These are phyloP conservation scores for Apogon talboti DNA, from an alignment of 2,797 vertebrate species.

Conservation along the genomic window DNA sequence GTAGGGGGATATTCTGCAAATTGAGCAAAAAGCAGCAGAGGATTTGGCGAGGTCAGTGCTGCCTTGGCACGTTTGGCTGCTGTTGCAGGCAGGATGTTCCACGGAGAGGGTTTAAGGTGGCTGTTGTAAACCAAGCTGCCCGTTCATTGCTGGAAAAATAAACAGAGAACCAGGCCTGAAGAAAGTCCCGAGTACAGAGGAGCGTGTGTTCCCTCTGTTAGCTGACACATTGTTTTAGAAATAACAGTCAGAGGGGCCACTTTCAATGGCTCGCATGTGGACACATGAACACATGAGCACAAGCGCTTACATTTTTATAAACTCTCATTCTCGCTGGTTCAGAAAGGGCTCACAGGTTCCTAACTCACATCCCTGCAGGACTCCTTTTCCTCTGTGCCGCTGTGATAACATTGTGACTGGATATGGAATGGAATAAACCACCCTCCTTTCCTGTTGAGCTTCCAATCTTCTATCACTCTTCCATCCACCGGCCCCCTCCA, in stretches of 20 bases:
- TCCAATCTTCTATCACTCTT: conserved; percentile 73
- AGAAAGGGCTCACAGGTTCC: conserved; percentile 42
- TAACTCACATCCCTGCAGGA: conserved; percentile 67
- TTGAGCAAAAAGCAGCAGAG: conserved; percentile 63
- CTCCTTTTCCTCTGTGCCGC: conserved; percentile 71
- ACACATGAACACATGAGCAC: conserved; percentile 31
- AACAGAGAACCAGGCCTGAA: conserved; percentile 68
- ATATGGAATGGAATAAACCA: conserved; percentile 75
- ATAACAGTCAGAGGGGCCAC: conserved; percentile 60
- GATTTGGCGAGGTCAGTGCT: conserved; percentile 56
- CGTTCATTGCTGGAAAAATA: conserved; percentile 80
- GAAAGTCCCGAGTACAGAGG: conserved; percentile 72
- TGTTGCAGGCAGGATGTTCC: conserved; percentile 76
- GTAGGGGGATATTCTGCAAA: conserved; percentile 54
- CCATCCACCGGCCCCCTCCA: conserved; percentile 53
- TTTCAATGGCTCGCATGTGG: conserved; percentile 38
- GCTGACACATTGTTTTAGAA: conserved; percentile 77
- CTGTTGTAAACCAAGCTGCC: conserved; percentile 78
- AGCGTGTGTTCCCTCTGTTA: conserved; percentile 69
- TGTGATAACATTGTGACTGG: conserved; percentile 85
- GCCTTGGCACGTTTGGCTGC: conserved; percentile 63
- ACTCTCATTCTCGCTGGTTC: conserved; percentile 38
- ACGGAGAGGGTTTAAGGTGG: conserved; percentile 72
- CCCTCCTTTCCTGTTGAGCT: conserved; percentile 69
- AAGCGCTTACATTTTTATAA: conserved; percentile 36